These are phyloP conservation scores for Oligia strigilis DNA, from an alignment of 2,888 invertebrate genomes.

Conservation along the genomic window DNA sequence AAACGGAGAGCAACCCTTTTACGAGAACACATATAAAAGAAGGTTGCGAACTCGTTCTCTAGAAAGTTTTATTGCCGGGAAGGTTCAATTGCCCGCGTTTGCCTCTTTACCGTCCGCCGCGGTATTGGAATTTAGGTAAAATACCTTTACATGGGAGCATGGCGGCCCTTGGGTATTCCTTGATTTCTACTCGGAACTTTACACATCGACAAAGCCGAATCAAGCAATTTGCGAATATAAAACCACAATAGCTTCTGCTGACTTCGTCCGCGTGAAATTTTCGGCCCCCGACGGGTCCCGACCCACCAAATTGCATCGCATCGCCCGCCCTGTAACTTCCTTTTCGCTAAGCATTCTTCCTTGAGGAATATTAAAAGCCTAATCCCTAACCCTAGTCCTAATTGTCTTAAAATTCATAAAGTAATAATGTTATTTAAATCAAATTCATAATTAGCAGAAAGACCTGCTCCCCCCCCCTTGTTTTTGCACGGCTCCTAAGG, in stretches of 20 bases:
- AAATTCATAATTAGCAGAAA: too few relatives aligned
- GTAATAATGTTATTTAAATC: too few relatives aligned
- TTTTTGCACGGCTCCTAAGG: too few relatives aligned
- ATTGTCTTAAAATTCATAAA: too few relatives aligned
- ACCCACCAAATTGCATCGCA: too few relatives aligned
- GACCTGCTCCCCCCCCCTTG: too few relatives aligned
- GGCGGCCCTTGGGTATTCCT: constrained; percentile 11
- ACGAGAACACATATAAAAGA: constrained; percentile 62
- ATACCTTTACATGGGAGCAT: constrained; percentile 47
- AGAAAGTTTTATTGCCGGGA: constrained; percentile 53
- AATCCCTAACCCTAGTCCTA: too few relatives aligned
- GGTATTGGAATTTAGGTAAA: constrained; percentile 53
- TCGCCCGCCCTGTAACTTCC: too few relatives aligned
- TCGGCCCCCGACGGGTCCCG: too few relatives aligned
- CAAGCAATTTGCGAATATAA: not conserved
- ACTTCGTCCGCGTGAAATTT: too few relatives aligned
- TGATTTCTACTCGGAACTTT: constrained; percentile 13
- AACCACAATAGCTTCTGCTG: not conserved
- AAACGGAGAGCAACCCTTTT: constrained; percentile 57
- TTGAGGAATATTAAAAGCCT: too few relatives aligned
- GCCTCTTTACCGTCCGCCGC: constrained; percentile 47
- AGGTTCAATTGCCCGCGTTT: constrained; percentile 57
- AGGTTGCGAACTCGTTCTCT: constrained; percentile 52
- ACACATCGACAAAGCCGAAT: not conserved
- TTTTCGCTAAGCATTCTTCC: too few relatives aligned